These are phyloP conservation scores for Aphrophora alni DNA, from an alignment of 2,888 invertebrate genomes.

Conservation along the genomic window DNA sequence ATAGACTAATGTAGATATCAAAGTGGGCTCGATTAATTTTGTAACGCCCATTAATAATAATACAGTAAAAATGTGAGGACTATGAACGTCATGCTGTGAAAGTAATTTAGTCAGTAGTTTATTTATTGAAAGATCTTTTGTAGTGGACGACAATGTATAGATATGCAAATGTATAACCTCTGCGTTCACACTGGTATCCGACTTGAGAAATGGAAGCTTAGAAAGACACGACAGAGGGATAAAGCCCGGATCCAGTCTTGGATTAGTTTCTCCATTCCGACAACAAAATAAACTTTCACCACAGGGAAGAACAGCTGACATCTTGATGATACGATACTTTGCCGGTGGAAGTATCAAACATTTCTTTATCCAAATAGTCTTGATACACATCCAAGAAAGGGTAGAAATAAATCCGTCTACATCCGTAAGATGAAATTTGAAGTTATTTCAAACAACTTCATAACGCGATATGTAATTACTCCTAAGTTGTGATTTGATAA, in stretches of 20 bases:
- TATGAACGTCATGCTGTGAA: neutral
- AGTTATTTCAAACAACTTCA: too few relatives aligned
- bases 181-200: neutral
- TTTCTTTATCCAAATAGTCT: too few relatives aligned
- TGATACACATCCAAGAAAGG: too few relatives aligned
- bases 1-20: neutral
- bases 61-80: neutral
- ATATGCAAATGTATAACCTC: neutral
- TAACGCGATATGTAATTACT: too few relatives aligned
- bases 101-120: neutral
- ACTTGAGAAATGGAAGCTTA: constrained; percentile 6
- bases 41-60: neutral
- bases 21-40: neutral
- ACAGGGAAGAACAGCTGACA: neutral
- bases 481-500: too few relatives aligned
- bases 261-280: neutral
- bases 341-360: neutral
- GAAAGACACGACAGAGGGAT: constrained; percentile 3
- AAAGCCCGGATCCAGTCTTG: neutral
- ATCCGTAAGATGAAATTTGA: too few relatives aligned
- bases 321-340: neutral
- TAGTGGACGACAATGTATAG: neutral
- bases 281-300: neutral
- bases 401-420: too few relatives aligned
- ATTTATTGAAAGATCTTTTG: neutral